Base-by-base conservation (phyloP, 2,888 invertebrate species). In the Watsonalla binaria region DNA sequence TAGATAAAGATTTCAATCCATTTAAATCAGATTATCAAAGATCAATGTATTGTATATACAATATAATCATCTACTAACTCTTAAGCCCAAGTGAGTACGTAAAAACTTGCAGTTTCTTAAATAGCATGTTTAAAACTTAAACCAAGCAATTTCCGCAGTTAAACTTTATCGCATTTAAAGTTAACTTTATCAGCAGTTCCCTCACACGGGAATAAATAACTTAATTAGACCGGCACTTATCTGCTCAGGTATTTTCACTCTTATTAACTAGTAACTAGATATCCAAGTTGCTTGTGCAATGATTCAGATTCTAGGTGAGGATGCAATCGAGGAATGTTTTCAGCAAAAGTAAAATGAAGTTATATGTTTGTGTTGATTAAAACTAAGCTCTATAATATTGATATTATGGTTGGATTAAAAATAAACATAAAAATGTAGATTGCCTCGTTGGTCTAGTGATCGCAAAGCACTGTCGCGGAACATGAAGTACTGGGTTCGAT, bases 151-250 rank as follows among this genome's bases (percentile, higher is more conserved):
- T 62, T 58, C 49, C 55, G 48, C 51, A 48, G 61, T 54, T 58
- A 35, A 57, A 65, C 54, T 51, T 60, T 52, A 37, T 39, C 35
- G 48, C 51, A 45, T 61, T 62, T 57, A 45, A 55, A 63, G 56
- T 57, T 55, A 63, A 57, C 55, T 66, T 61, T 52, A 61, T 59
- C 54, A 56, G 55, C 51, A 47, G 53, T 49, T 49, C 15, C 39
- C 34, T 15, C 51, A 47, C 45, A 45, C 51, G 50, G 51, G 47
- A 55, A 55, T 57, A 54, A 59, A 60, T 53, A 51, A 56, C 56
- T 53, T 49, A 56, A 56, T 56, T 56, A 56, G 45, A 14, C 39
- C 24, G 11, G 15, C 33, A 49, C 33, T 46, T 9, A 51, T 37
- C 47, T 45, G 45, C 48, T 35, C 5, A 33, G 45, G 35, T 45